A percentile compares a stretch with the other conserved stretches of the same genome.
Conservation (phyloP, 2,888 invertebrate species). For the Epinotia ramella region DNA sequence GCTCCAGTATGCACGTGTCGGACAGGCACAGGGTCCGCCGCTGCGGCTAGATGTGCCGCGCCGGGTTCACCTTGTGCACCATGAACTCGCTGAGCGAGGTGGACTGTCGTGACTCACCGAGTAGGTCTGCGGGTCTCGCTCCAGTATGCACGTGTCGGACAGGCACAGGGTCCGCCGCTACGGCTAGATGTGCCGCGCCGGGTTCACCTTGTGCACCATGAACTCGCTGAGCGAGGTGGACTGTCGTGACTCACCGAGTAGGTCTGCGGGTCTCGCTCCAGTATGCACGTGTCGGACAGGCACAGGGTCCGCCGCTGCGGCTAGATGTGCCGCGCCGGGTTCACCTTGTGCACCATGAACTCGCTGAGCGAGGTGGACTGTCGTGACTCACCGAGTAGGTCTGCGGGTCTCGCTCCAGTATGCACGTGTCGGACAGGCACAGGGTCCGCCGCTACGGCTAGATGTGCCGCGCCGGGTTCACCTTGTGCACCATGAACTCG, state of each 20-base stretch:
- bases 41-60: slow-evolving; percentile 93
- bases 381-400: slow-evolving; percentile 91
- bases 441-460: slow-evolving; percentile 95
- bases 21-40: slow-evolving; percentile 88
- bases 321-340: slow-evolving; percentile 92
- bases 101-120: slow-evolving; percentile 73
- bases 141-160: slow-evolving; percentile 89
- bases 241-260: slow-evolving; percentile 88
- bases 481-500: slow-evolving; percentile 90
- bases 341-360: slow-evolving; percentile 91
- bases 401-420: slow-evolving; percentile 98
- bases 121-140: slow-evolving; percentile 98
- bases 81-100: slow-evolving; percentile 4
- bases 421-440: slow-evolving; percentile 49
- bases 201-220: background rate
- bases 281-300: slow-evolving; percentile 70
- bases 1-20: slow-evolving; percentile 88
- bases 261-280: slow-evolving; percentile 98
- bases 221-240: background rate
- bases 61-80: slow-evolving; percentile 92
- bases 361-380: background rate
- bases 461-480: slow-evolving; percentile 90
- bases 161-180: slow-evolving; percentile 96
- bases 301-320: slow-evolving; percentile 92
- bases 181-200: slow-evolving; percentile 83